Conservation (phyloP, 2,888 invertebrate genomes). For the Nemotelus pantherinus region DNA sequence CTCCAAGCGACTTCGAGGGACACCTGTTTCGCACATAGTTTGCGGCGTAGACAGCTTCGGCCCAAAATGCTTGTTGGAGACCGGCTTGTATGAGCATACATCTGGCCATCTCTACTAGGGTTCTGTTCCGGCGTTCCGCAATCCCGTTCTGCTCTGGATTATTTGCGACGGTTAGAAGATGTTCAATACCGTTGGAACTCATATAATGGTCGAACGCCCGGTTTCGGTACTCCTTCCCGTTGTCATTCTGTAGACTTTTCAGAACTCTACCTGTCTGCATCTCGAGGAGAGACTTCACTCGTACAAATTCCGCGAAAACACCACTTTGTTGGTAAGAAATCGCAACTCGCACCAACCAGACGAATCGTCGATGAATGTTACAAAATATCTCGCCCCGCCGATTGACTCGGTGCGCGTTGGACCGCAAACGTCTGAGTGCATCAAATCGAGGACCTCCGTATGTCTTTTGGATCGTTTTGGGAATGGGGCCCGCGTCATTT, state of each 20-base stretch:
- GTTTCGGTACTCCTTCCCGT: not conserved
- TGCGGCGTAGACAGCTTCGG: not conserved
- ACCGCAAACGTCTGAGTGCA: slow-evolving; percentile 7
- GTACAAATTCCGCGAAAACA: not conserved
- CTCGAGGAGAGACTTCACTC: not conserved
- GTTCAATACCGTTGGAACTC: not conserved
- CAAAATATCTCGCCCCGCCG: slow-evolving; percentile 12
- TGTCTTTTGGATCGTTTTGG: not conserved
- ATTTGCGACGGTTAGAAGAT: not conserved
- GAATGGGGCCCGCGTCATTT: not conserved
- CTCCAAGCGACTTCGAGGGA: not conserved
- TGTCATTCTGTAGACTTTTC: not conserved
- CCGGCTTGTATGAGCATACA: too few species aligned
- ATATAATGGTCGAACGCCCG: not conserved
- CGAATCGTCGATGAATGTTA: slow-evolving; percentile 25
- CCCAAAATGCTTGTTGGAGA: not conserved
- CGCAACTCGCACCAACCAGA: slow-evolving; percentile 21
- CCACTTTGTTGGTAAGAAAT: slow-evolving; percentile 22
- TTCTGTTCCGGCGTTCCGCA: not conserved
- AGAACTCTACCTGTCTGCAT: not conserved
- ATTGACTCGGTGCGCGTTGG: not conserved
- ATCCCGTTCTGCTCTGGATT: slow-evolving; percentile 4
- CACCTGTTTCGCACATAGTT: not conserved
- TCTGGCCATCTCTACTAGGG: slow-evolving; percentile 1
- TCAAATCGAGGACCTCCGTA: not conserved